phyloP scores from a whole-genome alignment of 2,888 invertebrate species.

The Folsomia candida region DNA sequence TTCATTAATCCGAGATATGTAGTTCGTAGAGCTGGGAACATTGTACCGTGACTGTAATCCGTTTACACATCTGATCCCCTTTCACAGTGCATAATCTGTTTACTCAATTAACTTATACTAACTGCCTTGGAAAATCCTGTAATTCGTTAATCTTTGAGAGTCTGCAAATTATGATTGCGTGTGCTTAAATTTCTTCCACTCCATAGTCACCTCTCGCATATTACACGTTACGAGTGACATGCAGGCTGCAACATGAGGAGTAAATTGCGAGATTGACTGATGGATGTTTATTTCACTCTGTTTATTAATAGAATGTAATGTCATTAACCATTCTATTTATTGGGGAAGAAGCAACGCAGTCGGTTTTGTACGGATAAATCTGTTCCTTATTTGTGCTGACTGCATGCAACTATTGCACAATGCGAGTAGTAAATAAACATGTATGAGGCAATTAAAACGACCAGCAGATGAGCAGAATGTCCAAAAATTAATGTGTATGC shows the following conservation, averaged over 20 bases:
- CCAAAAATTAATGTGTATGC: no score
- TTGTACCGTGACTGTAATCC: conserved; percentile 28
- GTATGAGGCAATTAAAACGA: no score
- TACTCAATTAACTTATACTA: conserved; percentile 43
- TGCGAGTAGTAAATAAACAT: no score
- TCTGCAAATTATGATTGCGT: background rate
- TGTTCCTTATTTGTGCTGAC: no score
- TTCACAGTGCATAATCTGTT: conserved; percentile 33
- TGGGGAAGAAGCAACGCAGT: no score
- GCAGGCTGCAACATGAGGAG: background rate
- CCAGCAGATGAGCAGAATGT: no score
- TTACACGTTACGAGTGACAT: background rate
- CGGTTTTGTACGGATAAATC: no score
- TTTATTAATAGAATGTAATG: no score
- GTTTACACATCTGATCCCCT: conserved; percentile 25
- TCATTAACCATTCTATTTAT: no score
- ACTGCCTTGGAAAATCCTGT: conserved; percentile 33
- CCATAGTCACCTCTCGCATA: background rate
- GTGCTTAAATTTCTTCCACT: background rate
- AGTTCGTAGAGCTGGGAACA: no score
- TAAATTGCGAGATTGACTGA: background rate
- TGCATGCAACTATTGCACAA: no score
- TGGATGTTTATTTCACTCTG: no score
- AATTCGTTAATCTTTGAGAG: conserved; percentile 27
- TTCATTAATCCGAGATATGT: conserved; percentile 26